Conservation (phyloP, 2,797 vertebrate species). For the Hoplostethus mediterraneus region DNA sequence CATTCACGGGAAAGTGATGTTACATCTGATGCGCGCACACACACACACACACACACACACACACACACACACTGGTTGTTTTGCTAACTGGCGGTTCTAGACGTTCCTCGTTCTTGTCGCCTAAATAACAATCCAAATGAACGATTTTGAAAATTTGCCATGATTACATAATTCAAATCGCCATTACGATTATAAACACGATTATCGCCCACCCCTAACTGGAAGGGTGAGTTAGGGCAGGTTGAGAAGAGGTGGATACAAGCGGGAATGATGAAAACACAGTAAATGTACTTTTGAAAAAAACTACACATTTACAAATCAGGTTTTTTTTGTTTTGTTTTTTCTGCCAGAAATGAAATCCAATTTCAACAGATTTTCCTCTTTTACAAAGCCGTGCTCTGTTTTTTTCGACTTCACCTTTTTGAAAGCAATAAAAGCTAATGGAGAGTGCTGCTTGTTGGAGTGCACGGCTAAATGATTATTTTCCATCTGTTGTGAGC, state of each 20-base stretch:
- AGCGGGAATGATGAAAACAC: constrained; percentile 20
- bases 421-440: not conserved
- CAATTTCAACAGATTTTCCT: constrained; percentile 7
- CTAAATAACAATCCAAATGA: no score
- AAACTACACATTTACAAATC: no score
- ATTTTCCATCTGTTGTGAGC: constrained; percentile 1
- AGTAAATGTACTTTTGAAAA: no score
- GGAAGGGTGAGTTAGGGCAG: constrained; percentile 45
- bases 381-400: constrained; percentile 1
- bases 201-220: not conserved
- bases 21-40: no score
- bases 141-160: no score
- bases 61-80: no score
- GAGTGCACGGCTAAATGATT: not conserved
- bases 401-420: not conserved
- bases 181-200: no score
- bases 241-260: constrained; percentile 38
- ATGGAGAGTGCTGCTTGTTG: not conserved
- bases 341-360: not conserved
- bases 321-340: not conserved
- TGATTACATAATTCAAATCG: no score
- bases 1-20: no score
- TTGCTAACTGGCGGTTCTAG: no score
- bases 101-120: no score
- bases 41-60: no score